A percentile compares a stretch with the other conserved stretches of the same genome.
Evolutionary conservation across 2,113 vertebrate species (phyloP).

Genomic region (Gambusia holbrooki): DNA sequence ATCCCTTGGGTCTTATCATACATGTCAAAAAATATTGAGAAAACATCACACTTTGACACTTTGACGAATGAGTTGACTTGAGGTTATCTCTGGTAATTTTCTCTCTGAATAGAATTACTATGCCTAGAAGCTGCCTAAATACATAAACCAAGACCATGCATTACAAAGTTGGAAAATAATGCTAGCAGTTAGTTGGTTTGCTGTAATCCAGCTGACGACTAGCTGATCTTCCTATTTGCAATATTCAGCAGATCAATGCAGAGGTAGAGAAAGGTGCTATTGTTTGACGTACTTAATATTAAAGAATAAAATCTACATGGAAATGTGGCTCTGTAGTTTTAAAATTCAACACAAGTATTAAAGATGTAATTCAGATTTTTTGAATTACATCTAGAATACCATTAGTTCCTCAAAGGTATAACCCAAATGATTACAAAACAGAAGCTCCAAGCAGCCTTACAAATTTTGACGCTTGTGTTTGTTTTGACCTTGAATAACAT

Average conservation of each 20-base stretch:
- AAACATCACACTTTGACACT: neutral
- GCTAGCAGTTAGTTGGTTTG: neutral
- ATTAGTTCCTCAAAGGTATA: neutral
- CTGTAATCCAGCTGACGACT: neutral
- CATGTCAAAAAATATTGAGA: neutral
- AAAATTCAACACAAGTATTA: neutral
- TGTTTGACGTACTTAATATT: neutral
- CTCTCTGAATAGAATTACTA: neutral
- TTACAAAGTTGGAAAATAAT: no score
- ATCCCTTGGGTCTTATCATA: no score
- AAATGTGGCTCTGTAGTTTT: neutral
- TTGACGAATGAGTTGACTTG: neutral
- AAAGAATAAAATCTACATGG: neutral
- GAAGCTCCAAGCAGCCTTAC: neutral
- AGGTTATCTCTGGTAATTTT: neutral
- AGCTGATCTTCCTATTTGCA: neutral
- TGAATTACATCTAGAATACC: neutral
- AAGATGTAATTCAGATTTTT: neutral
- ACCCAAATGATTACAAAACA: neutral
- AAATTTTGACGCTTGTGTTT: conserved; percentile 17
- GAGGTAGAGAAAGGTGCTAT: neutral
- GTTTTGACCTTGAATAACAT: conserved; percentile 35
- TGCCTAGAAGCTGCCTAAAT: neutral
- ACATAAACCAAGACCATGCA: neutral
- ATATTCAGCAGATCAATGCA: neutral